These are phyloP conservation scores for Zonotrichia leucophrys DNA, from an alignment of 2,113 vertebrate species.

Conservation along the genomic window DNA sequence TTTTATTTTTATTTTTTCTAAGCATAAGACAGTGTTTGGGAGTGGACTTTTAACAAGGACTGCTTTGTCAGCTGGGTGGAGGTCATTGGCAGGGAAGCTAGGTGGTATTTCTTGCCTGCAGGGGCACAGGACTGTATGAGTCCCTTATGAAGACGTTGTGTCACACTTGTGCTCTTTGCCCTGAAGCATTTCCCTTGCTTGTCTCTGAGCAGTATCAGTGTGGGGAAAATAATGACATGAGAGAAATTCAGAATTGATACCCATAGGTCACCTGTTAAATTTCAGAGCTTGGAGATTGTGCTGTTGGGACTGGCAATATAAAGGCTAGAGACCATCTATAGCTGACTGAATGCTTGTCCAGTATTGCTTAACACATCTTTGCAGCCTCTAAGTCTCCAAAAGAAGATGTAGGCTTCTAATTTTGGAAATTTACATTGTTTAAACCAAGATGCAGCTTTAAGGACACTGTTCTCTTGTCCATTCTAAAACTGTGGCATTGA, in stretches of 20 bases:
- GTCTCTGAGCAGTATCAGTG: neutral
- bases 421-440: neutral
- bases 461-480: neutral
- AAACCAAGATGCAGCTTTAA: neutral
- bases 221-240: neutral
- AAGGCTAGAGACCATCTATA: neutral
- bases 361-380: neutral
- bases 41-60: neutral
- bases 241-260: neutral
- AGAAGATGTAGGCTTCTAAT: accelerated
- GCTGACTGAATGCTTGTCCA: neutral
- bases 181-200: neutral
- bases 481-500: neutral
- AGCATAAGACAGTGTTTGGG: neutral
- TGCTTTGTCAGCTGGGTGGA: neutral
- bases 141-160: neutral
- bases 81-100: neutral
- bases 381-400: neutral
- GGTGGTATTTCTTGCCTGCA: neutral
- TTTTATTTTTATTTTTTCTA: neutral
- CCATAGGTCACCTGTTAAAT: neutral
- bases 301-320: neutral
- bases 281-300: neutral
- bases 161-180: neutral
- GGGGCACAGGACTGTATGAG: neutral